Evolutionary conservation across 2,888 invertebrate genomes (phyloP), one percentile per base, ranked within the genome.

Genomic region (Pristionchus exspectatus): DNA sequence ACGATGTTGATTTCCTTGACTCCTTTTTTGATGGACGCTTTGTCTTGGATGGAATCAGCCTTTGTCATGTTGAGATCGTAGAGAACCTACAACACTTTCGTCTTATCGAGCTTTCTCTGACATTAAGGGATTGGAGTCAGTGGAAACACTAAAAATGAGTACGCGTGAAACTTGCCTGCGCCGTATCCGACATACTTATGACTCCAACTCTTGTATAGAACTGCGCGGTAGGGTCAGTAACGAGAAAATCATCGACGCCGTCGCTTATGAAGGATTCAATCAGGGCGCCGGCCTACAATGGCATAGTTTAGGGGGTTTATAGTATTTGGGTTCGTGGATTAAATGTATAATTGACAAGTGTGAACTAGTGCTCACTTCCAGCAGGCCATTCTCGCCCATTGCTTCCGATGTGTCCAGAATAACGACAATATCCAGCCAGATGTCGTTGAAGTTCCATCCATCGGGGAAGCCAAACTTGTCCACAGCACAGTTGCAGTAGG

Each of bases 31-130:
- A 77, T 77, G 5, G 14, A 5, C 7, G 30, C 44, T n/a, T 77
- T 38, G 1, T 24, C 77, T 24, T 38, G 10, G 1, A 77, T 24
- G 9, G 21, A 14, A 24, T 77, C 77, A 1, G 38, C 24, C 38
- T 24, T 44, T 21, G 77, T 77, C 77, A 77, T 77, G 44, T 77
- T 77, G 24, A 77, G 38, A 21, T 77, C 24, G 77, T 77, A 77
- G 77, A 77, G 77, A 3, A 77, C 30, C 77, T 77, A 10, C 10
- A 63, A 63, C 16, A 56, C 21, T 63, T 10, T 24, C 0, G 10
- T 63, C 24, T 24, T n/a, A 63, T 3, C 12, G 9, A 3, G 44
- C 44, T 50, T 50, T 9, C n/a, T 63, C 24, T 10, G 63, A n/a
- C n/a, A n/a, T n/a, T n/a, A n/a, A 63, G n/a, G 5, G 10, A 50